phyloP scores from a whole-genome alignment of 2,113 vertebrate species.

The Eira barbara region DNA sequence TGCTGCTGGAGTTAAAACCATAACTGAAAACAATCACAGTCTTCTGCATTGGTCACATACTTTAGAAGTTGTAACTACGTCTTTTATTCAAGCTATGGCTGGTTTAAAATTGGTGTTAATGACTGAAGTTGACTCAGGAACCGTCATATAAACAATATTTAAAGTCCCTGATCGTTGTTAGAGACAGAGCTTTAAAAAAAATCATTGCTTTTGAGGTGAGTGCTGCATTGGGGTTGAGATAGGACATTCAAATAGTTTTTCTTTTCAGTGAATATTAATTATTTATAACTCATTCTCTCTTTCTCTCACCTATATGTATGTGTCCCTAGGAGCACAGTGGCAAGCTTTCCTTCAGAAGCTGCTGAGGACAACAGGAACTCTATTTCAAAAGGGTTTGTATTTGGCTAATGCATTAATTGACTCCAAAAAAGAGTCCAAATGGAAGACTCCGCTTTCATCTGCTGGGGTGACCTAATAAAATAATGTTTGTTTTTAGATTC shows the following conservation, averaged over 20 bases:
- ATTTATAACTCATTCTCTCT: background rate
- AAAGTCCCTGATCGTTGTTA: background rate
- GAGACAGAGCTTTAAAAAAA: background rate
- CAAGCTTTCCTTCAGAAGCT: background rate
- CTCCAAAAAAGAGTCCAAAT: constrained; percentile 62
- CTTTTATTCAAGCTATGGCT: background rate
- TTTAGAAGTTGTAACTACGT: constrained; percentile 21
- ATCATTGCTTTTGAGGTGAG: background rate
- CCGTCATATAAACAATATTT: background rate
- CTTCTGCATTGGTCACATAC: background rate
- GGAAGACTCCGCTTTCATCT: constrained; percentile 71
- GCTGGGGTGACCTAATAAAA: constrained; percentile 69
- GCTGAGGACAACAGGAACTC: background rate
- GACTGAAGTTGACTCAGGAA: background rate
- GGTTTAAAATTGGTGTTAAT: background rate
- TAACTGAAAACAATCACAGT: background rate
- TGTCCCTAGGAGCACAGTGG: background rate
- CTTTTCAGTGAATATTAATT: background rate
- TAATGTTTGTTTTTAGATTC: constrained; percentile 70
- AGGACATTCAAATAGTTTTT: background rate
- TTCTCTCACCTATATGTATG: background rate
- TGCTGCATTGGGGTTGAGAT: background rate
- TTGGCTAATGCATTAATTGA: constrained; percentile 70
- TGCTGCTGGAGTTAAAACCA: constrained; percentile 2
- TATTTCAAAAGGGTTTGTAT: constrained; percentile 53